Conservation (phyloP, 2,113 vertebrate species). For the Daubentonia madagascariensis region DNA sequence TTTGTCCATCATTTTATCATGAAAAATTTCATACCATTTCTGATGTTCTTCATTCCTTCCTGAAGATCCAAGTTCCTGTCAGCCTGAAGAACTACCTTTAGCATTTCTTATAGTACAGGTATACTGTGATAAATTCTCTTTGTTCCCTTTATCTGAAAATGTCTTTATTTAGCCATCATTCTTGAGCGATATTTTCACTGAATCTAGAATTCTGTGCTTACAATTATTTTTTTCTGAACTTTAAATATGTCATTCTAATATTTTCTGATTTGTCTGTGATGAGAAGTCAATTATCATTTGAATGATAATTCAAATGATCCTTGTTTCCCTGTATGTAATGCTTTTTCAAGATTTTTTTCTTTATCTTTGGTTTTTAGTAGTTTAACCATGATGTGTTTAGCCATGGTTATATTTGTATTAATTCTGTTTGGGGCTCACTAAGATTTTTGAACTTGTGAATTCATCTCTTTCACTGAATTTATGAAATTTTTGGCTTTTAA, state of each 20-base stretch:
- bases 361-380: background rate
- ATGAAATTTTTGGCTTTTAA: background rate
- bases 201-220: background rate
- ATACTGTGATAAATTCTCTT: background rate
- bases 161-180: slow-evolving; percentile 31
- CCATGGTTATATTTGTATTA: background rate
- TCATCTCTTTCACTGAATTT: background rate
- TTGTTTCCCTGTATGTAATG: background rate
- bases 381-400: background rate
- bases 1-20: slow-evolving; percentile 15
- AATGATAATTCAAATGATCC: no score
- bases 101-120: background rate
- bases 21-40: background rate
- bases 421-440: background rate
- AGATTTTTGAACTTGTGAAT: slow-evolving; percentile 18
- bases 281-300: background rate
- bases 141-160: background rate
- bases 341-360: background rate
- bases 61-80: background rate
- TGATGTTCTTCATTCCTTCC: background rate
- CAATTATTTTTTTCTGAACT: background rate
- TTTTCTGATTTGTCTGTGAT: background rate
- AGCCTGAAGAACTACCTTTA: background rate
- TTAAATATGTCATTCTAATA: background rate
- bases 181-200: slow-evolving; percentile 24